Evolutionary conservation across 2,113 vertebrate species (phyloP).

Genomic region (Euleptes europaea): DNA sequence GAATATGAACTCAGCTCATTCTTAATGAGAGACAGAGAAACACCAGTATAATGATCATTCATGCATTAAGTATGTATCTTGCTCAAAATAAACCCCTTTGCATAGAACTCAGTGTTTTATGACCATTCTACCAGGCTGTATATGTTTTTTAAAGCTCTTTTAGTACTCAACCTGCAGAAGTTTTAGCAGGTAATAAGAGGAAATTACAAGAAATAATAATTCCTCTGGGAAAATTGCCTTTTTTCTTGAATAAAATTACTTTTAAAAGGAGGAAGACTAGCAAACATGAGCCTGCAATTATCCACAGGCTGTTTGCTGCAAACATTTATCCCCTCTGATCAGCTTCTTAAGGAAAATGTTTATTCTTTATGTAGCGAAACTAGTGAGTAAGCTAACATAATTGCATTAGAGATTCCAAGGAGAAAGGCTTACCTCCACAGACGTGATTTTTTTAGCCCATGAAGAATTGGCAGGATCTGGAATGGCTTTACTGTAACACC

Average conservation of each 20-base stretch:
- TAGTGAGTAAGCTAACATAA: rapidly evolving
- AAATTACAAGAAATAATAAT: not conserved
- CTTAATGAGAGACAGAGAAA: conserved; percentile 36
- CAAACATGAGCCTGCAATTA: not conserved
- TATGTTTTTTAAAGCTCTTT: not conserved
- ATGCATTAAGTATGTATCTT: rapidly evolving
- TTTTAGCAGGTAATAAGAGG: rapidly evolving
- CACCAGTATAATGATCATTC: rapidly evolving
- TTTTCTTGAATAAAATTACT: not conserved
- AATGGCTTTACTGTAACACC: conserved; percentile 65
- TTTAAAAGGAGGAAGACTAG: not conserved
- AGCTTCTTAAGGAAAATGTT: not conserved
- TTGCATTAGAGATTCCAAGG: not conserved
- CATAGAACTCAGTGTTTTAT: not conserved
- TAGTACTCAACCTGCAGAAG: rapidly evolving
- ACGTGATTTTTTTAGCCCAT: conserved; percentile 63
- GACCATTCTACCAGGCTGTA: not conserved
- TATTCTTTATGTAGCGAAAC: not conserved
- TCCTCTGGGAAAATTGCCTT: not conserved
- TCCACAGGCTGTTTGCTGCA: rapidly evolving
- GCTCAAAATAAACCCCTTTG: rapidly evolving
- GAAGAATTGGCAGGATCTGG: conserved; percentile 78
- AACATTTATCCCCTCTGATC: rapidly evolving
- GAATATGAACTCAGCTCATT: conserved; percentile 33
- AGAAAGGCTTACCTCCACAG: conserved; percentile 55